phyloP scores from a whole-genome alignment of 1,140 invertebrate species.

The Magallana angulata region DNA sequence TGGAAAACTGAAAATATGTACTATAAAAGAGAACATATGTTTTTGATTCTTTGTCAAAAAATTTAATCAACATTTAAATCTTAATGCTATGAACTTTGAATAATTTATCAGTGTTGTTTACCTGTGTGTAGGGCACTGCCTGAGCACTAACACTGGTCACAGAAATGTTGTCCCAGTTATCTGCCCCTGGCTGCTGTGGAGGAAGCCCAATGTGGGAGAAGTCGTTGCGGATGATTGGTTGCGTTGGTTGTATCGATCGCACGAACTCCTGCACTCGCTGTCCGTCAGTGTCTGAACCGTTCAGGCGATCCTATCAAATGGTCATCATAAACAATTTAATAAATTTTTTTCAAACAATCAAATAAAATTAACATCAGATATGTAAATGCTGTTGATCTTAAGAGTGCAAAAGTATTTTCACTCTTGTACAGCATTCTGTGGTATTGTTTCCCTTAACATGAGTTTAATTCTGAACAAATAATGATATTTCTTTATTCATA shows the following conservation, averaged over 20 bases:
- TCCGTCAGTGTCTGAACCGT: slow-evolving; percentile 67
- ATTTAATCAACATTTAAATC: background rate
- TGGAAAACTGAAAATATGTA: too few relatives aligned
- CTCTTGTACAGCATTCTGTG: too few relatives aligned
- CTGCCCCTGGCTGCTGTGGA: slow-evolving; percentile 45
- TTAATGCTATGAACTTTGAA: background rate
- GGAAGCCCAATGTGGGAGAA: slow-evolving; percentile 76
- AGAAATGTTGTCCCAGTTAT: slow-evolving; percentile 73
- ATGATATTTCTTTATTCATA: too few relatives aligned
- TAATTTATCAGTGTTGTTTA: slow-evolving; percentile 44
- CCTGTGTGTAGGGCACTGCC: slow-evolving; percentile 75
- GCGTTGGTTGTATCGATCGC: slow-evolving; percentile 60
- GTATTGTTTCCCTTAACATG: too few relatives aligned
- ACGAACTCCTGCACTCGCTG: slow-evolving; percentile 72
- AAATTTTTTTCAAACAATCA: too few relatives aligned
- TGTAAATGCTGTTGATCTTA: too few relatives aligned
- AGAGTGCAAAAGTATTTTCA: too few relatives aligned
- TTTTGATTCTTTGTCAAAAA: background rate
- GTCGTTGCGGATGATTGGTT: slow-evolving; percentile 71
- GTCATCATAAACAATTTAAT: too few relatives aligned
- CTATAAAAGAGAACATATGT: too few relatives aligned
- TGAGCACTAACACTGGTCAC: slow-evolving; percentile 76
- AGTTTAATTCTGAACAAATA: too few relatives aligned
- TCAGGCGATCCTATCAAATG: slow-evolving; percentile 55
- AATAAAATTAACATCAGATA: too few relatives aligned